Percentiles rank a stretch among this genome's conserved stretches.
phyloP scores from a whole-genome alignment of 1,140 invertebrate species.

The Sarcophaga peregrina region DNA sequence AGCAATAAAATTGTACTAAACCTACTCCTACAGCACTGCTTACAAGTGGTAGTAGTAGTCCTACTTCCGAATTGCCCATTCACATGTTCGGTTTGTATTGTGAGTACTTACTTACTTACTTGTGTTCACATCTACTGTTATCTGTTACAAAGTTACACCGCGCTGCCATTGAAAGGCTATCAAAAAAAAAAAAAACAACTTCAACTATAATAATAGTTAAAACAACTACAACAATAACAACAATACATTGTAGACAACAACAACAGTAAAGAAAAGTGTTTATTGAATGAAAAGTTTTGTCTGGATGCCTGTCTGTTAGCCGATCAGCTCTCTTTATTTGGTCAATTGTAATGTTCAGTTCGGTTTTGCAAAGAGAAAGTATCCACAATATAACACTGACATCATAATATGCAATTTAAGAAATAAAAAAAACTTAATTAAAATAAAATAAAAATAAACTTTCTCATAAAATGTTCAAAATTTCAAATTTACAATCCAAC shows the following conservation, averaged over 20 bases:
- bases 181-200: too few relatives aligned
- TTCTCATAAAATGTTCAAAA: too few relatives aligned
- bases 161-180: background rate
- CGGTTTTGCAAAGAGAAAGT: too few relatives aligned
- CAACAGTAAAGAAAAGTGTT: background rate
- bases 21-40: background rate
- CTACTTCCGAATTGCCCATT: background rate
- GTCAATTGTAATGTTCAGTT: background rate
- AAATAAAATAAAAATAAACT: too few relatives aligned
- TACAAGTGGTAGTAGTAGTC: background rate
- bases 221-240: background rate
- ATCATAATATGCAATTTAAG: too few relatives aligned
- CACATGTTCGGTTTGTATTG: too few relatives aligned
- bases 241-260: background rate
- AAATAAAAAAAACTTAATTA: too few relatives aligned
- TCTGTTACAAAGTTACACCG: background rate
- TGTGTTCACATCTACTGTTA: background rate
- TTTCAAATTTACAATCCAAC: too few relatives aligned
- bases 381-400: too few relatives aligned
- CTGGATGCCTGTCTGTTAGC: background rate
- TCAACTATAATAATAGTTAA: too few relatives aligned
- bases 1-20: background rate
- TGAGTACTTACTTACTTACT: too few relatives aligned
- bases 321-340: background rate
- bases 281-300: conserved; percentile 13